Percentiles rank a stretch among this genome's conserved stretches.
These are phyloP conservation scores for Plotosus lineatus DNA, from an alignment of 2,113 vertebrate genomes.

Conservation along the genomic window DNA sequence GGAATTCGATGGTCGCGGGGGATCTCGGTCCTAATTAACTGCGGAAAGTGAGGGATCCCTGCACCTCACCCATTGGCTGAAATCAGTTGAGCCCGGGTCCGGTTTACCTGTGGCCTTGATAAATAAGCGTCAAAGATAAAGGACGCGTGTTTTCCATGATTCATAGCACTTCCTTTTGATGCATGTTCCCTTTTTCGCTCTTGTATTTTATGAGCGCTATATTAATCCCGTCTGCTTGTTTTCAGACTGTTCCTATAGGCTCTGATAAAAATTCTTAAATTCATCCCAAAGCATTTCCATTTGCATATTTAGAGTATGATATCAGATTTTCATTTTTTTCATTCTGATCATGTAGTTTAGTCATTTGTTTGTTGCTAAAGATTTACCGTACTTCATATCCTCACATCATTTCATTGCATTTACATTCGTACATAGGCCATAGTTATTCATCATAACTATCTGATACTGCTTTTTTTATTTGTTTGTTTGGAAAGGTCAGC, in stretches of 20 bases:
- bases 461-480: neutral
- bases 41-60: no score
- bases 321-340: conserved; percentile 33
- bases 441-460: neutral
- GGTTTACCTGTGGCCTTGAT: no score
- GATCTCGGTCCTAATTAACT: no score
- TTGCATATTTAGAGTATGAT: neutral
- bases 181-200: neutral
- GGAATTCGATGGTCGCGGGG: no score
- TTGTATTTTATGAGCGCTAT: neutral
- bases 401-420: neutral
- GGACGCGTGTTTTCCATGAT: no score
- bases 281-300: neutral
- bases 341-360: conserved; percentile 2
- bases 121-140: no score
- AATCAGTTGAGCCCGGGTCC: no score
- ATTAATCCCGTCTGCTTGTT: neutral
- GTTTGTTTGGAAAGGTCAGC: neutral
- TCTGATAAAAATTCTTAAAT: no score
- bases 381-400: neutral
- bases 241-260: neutral
- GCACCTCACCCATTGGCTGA: no score
- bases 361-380: neutral
- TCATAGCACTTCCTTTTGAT: neutral
- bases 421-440: neutral